Conservation (phyloP, 2,113 vertebrate genomes). For the Ammodytes marinus region DNA sequence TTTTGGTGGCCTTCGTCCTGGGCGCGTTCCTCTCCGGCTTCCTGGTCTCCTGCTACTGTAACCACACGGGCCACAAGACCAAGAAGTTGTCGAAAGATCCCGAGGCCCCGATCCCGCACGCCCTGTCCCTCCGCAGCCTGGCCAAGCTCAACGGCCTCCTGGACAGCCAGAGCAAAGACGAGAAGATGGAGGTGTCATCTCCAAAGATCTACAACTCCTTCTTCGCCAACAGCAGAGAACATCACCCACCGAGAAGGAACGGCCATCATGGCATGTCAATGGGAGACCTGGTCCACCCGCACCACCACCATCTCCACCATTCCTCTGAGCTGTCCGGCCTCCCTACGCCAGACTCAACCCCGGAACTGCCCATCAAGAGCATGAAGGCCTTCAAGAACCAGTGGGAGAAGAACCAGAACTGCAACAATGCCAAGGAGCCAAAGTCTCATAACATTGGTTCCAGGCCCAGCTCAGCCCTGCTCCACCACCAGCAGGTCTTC, state of each 20-base stretch:
- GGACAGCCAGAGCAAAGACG: slow-evolving; percentile 86
- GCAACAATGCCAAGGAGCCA: slow-evolving; percentile 89
- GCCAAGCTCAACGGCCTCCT: slow-evolving; percentile 91
- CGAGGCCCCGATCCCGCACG: slow-evolving; percentile 88
- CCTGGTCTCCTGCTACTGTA: slow-evolving; percentile 93
- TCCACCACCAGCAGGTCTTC: slow-evolving; percentile 84
- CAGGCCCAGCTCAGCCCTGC: slow-evolving; percentile 77
- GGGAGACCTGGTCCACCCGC: slow-evolving; percentile 83
- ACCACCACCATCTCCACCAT: slow-evolving; percentile 83
- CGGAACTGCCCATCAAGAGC: slow-evolving; percentile 91
- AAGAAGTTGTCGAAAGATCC: slow-evolving; percentile 87
- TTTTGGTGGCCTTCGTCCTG: slow-evolving; percentile 90
- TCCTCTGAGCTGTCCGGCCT: slow-evolving; percentile 89
- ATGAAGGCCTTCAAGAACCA: slow-evolving; percentile 89
- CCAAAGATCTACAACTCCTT: slow-evolving; percentile 90
- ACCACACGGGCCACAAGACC: slow-evolving; percentile 85
- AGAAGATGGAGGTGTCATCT: slow-evolving; percentile 83
- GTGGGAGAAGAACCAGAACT: slow-evolving; percentile 94
- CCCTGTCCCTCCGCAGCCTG: slow-evolving; percentile 90
- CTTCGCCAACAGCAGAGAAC: slow-evolving; percentile 86
- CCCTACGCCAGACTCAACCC: slow-evolving; percentile 92
- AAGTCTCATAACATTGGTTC: slow-evolving; percentile 79
- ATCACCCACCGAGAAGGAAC: slow-evolving; percentile 72
- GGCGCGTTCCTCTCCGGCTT: slow-evolving; percentile 92
- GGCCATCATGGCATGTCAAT: slow-evolving; percentile 78